These are phyloP conservation scores for Parazoanthus atlanticus DNA, from an alignment of 92 coral and sea anemone genomes.

Conservation along the genomic window DNA sequence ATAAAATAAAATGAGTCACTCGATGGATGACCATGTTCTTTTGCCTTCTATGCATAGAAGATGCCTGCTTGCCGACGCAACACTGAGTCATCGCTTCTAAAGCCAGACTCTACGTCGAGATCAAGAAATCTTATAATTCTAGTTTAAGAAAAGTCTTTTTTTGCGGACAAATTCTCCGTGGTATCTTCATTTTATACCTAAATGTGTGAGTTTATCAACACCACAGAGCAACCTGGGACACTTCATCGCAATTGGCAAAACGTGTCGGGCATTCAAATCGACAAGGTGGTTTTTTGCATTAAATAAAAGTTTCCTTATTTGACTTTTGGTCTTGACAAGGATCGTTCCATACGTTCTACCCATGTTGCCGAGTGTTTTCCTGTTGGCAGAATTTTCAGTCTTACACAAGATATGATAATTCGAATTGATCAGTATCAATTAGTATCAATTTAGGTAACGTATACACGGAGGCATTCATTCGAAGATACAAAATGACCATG, in stretches of 20 bases:
- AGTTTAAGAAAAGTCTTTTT: too few species aligned
- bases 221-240: background rate
- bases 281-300: background rate
- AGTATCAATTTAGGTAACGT: background rate
- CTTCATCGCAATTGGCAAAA: background rate
- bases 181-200: background rate
- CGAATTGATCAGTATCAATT: background rate
- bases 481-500: background rate
- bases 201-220: background rate
- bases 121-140: too few species aligned
- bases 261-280: background rate
- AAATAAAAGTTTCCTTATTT: background rate
- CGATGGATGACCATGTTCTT: background rate
- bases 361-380: background rate
- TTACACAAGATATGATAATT: background rate
- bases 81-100: too few species aligned
- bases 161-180: too few species aligned
- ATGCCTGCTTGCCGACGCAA: too few species aligned
- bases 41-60: too few species aligned
- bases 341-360: too few species aligned
- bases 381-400: background rate
- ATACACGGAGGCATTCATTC: background rate
- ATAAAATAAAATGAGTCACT: background rate
- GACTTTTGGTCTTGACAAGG: background rate
- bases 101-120: too few species aligned